Evolutionary conservation across 2,888 invertebrate species (phyloP).

Genomic region (Crossocerus cetratus): DNA sequence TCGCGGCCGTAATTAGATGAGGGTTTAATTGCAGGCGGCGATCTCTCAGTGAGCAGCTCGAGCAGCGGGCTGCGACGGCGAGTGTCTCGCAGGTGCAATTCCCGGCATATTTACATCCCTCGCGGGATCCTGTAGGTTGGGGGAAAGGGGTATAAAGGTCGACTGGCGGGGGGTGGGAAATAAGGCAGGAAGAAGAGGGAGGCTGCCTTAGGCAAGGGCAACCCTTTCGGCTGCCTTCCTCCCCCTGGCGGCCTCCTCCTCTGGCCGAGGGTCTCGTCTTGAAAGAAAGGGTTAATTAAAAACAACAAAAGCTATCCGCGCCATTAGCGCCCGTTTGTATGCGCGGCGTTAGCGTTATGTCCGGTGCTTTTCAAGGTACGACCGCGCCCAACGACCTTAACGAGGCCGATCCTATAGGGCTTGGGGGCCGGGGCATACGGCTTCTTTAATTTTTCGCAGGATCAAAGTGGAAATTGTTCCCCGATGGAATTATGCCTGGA

Average conservation of each 20-base stretch:
- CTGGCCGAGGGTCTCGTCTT: constrained; percentile 55
- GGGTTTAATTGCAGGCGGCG: constrained; percentile 72
- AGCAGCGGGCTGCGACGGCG: constrained; percentile 59
- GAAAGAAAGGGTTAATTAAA: constrained; percentile 78
- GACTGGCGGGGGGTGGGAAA: constrained; percentile 27
- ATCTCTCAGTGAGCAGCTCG: constrained; percentile 56
- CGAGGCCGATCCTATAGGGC: constrained; percentile 46
- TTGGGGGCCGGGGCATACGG: background rate
- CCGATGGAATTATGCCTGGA: constrained; percentile 36
- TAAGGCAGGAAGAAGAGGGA: constrained; percentile 42
- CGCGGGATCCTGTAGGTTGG: constrained; percentile 64
- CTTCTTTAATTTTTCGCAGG: constrained; percentile 13
- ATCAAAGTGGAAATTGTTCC: constrained; percentile 47
- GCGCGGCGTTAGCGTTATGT: constrained; percentile 74
- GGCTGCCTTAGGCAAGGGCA: constrained; percentile 14
- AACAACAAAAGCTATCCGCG: constrained; percentile 77
- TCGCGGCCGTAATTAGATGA: constrained; percentile 72
- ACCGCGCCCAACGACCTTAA: constrained; percentile 55
- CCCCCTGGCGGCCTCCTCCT: constrained; percentile 65
- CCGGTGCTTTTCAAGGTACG: constrained; percentile 58
- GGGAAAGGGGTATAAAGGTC: constrained; percentile 35
- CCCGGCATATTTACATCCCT: constrained; percentile 75
- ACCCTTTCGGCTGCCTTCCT: constrained; percentile 66
- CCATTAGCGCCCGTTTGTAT: constrained; percentile 77
- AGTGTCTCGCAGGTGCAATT: constrained; percentile 75